Conservation (phyloP, 1,140 invertebrate species). For the Meloidogyne chitwoodi region DNA sequence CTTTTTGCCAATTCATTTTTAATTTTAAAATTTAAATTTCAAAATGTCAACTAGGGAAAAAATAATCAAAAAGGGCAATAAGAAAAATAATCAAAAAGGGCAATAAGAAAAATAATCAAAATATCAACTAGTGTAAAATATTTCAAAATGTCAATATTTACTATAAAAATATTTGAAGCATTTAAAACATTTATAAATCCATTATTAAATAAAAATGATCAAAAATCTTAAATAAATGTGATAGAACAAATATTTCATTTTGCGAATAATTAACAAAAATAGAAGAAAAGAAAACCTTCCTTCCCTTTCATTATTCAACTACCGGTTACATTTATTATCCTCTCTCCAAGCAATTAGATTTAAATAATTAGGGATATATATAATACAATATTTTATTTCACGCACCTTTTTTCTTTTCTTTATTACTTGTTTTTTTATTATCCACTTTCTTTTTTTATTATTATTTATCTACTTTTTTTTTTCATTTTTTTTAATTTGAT, state of each 20-base stretch:
- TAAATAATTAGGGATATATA: neutral
- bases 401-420: no score
- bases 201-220: neutral
- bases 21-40: neutral
- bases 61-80: no score
- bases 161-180: neutral
- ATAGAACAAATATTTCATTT: neutral
- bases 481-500: neutral
- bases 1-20: neutral
- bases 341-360: neutral
- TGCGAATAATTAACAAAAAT: neutral
- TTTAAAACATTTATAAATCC: neutral
- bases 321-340: neutral
- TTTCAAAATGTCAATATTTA: neutral
- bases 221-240: neutral
- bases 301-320: constrained; percentile 1
- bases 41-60: no score
- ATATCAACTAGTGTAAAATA: neutral
- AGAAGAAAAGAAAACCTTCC: neutral
- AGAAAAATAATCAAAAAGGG: no score
- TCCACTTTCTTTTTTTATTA: neutral
- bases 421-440: neutral
- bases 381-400: neutral
- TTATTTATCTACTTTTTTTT: neutral
- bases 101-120: neutral